Evolutionary conservation across 2,797 vertebrate species (phyloP).

Genomic region (Nasua narica): DNA sequence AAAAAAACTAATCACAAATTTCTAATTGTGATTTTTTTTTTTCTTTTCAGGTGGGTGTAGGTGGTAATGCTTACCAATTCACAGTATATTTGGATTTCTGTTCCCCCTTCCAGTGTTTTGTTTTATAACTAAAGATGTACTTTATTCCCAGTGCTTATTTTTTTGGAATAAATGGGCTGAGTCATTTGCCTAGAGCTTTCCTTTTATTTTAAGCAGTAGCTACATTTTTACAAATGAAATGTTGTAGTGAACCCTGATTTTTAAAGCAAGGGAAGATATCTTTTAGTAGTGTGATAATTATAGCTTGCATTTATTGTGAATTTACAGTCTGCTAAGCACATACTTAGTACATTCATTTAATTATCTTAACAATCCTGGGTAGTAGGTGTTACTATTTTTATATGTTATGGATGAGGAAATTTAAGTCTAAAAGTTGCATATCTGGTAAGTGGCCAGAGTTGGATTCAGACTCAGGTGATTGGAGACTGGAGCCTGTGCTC

Average conservation of each 20-base stretch:
- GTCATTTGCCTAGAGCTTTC: not conserved
- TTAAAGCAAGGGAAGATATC: not conserved
- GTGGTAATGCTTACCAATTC: not conserved
- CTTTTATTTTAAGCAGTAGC: not conserved
- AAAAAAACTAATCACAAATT: not conserved
- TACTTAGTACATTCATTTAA: not conserved
- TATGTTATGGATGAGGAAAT: not conserved
- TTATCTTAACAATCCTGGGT: not conserved
- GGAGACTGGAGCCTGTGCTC: not conserved
- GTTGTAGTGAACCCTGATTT: not conserved
- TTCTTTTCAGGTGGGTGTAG: not conserved
- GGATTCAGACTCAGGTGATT: not conserved
- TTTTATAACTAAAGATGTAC: slow-evolving; percentile 1
- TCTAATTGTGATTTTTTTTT: not conserved
- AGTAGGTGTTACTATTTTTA: not conserved
- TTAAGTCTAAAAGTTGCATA: not conserved
- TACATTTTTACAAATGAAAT: slow-evolving; percentile 13
- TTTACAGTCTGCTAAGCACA: not conserved
- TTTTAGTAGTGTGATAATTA: not conserved
- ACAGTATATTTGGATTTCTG: not conserved
- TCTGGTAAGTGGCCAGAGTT: not conserved
- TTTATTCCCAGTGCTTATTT: not conserved
- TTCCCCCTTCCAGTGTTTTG: not conserved
- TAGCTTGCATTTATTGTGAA: not conserved
- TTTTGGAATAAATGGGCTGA: not conserved